A percentile compares a stretch with the other conserved stretches of the same genome.
These are phyloP conservation scores for Propithecus deckenii DNA, from an alignment of 2,797 vertebrate species.

Conservation along the genomic window DNA sequence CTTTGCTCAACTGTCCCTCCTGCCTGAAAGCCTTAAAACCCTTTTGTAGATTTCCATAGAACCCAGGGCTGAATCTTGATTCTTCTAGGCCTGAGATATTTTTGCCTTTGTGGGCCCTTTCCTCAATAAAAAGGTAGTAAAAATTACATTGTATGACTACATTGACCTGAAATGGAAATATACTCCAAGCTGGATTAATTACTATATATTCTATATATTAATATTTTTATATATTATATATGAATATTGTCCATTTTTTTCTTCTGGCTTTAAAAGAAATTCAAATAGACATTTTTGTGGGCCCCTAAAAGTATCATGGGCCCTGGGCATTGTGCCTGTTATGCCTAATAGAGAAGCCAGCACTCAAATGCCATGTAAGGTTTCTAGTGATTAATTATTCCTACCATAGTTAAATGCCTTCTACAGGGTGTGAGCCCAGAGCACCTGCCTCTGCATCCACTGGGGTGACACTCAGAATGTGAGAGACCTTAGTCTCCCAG, in stretches of 20 bases:
- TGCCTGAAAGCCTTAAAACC: background rate
- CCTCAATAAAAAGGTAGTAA: background rate
- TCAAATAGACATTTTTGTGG: background rate
- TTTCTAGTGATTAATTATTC: background rate
- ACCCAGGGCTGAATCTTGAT: background rate
- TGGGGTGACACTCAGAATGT: background rate
- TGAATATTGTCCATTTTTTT: background rate
- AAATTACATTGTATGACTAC: background rate
- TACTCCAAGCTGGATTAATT: background rate
- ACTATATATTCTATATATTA: background rate
- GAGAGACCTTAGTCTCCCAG: background rate
- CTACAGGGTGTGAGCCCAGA: background rate
- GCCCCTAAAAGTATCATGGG: background rate
- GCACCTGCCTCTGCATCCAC: background rate
- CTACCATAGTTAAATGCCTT: background rate
- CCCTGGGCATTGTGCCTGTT: rapidly evolving
- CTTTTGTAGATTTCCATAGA: background rate
- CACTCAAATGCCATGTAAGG: rapidly evolving
- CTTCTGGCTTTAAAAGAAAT: background rate
- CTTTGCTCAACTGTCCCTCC: background rate
- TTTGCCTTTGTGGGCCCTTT: background rate
- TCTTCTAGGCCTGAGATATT: background rate
- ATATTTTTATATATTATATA: background rate
- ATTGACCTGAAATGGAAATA: background rate
- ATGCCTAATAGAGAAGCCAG: background rate